phyloP scores from a whole-genome alignment of 2,888 invertebrate genomes.

The Chironomus tentans region DNA sequence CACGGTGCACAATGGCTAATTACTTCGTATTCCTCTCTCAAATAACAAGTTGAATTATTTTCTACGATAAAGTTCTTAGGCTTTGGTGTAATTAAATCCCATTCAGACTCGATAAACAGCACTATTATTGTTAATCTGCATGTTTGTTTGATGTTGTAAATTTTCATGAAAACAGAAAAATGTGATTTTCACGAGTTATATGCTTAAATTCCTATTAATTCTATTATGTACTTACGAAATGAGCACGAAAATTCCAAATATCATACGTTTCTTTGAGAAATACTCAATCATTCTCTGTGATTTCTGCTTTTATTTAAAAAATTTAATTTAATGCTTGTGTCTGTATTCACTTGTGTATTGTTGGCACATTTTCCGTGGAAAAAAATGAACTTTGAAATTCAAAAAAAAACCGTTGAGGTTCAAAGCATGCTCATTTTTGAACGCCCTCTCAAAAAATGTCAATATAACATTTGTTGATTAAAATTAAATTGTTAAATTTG shows the following conservation, averaged over 20 bases:
- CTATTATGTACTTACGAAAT: constrained; percentile 52
- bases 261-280: constrained; percentile 75
- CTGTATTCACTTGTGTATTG: neutral
- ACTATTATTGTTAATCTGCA: constrained; percentile 70
- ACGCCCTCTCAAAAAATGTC: no score
- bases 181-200: constrained; percentile 16
- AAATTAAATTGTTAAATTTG: neutral
- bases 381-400: no score
- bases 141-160: constrained; percentile 32
- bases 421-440: no score
- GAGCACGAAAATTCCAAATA: constrained; percentile 63
- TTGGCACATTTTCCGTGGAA: neutral
- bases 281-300: constrained; percentile 64
- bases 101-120: constrained; percentile 70
- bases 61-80: constrained; percentile 60
- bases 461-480: no score
- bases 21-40: constrained; percentile 60
- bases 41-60: constrained; percentile 70
- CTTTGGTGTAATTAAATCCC: constrained; percentile 50
- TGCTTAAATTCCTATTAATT: neutral
- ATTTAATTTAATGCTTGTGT: no score
- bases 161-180: neutral
- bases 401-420: neutral
- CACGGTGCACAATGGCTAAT: constrained; percentile 78
- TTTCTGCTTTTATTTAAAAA: neutral